Base-by-base conservation (phyloP, 1,140 invertebrate genomes). In the Drosophila guanche region DNA sequence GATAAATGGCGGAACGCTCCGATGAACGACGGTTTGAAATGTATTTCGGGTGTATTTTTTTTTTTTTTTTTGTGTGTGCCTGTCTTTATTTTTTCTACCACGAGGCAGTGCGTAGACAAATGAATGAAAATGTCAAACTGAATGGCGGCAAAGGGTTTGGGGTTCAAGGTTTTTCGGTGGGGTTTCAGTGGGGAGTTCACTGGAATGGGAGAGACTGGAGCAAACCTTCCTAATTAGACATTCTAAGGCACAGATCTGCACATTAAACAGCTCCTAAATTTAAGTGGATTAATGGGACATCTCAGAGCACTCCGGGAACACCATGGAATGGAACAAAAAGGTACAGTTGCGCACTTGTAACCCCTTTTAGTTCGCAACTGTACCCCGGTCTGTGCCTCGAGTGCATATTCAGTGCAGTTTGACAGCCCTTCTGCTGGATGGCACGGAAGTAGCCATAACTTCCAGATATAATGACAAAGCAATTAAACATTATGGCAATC, bases 381-480 rank as follows among this genome's bases (percentile, higher is more conserved):
- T 73, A 73, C 68, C 12, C 2, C 4, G 0, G 45, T 20, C 40
- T 27, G 10, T 37, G 16, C 16, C 33, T 65, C 59, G 40, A 74
- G 70, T 74, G 69, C 71, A 75, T 59, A 75, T 56, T 58, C 41
- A 66, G 25, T 75, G 71, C 71, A 67, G 48, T 75, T 33, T 53
- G 53, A 14, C 14, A 40, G 23, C 29, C 47, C 50, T 62, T 42
- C 27, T 37, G 50, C n/a, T 22, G 41, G 5, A n/a, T 37, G 48
- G 33, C 12, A 40, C 45, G 54, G 59, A 65, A 79, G 79, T 78
- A 75, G 69, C 83, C 76, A 86, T 84, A 84, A 86, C 84, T 86
- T 86, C 75, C 83, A 88, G 76, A 75, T 88, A 81, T 86, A 86
- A 86, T 86, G 81, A 88, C 81, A 80, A 88, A 86, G 81, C 77